Evolutionary conservation across 2,113 vertebrate genomes (phyloP), one percentile per base, ranked within the genome.

Genomic region (Caranx ignobilis): DNA sequence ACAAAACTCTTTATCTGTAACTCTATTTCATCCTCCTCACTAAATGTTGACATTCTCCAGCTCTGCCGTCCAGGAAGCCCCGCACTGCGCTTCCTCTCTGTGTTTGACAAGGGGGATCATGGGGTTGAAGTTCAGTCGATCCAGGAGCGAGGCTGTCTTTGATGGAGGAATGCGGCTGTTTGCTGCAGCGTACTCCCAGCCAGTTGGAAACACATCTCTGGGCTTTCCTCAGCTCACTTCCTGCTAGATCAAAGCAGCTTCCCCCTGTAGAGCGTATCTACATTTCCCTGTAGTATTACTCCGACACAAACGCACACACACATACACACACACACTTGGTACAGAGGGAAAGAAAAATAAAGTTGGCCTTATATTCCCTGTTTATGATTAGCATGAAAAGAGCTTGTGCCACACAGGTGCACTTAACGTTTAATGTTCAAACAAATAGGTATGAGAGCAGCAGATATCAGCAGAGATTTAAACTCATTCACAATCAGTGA

Each of bases 131-230:
- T 90, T 87, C 83, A 92, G 83, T 87, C 21, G 67, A 77, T 76
- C 87, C 89, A 88, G 77, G 74, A 84, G 52, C n/a, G 81, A 71
- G 69, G 19, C 72, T 65, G 47, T 39, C 86, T 91, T 92, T 91
- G 89, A 91, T 91, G 87, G 79, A 66, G 87, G 87, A 91, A 91
- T 91, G 80, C 83, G 80, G 57, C 87, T 71, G 88, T 92, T 93
- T 83, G 88, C 83, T 32, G 54, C 60, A 41, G 70, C 16, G 54
- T 55, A 32, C 80, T 78, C 71, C 21, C 52, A 68, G 71, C 63
- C 83, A 68, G 81, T 89, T 92, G 79, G 85, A 90, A 88, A 86
- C 81, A 63, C 82, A 82, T 88, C 81, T 87, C 80, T 82, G 78
- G 87, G 81, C 87, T 85, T 89, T 87, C 83, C 87, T 81, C 80